These are phyloP conservation scores for Brotula barbata DNA, from an alignment of 2,797 vertebrate genomes.

Conservation along the genomic window DNA sequence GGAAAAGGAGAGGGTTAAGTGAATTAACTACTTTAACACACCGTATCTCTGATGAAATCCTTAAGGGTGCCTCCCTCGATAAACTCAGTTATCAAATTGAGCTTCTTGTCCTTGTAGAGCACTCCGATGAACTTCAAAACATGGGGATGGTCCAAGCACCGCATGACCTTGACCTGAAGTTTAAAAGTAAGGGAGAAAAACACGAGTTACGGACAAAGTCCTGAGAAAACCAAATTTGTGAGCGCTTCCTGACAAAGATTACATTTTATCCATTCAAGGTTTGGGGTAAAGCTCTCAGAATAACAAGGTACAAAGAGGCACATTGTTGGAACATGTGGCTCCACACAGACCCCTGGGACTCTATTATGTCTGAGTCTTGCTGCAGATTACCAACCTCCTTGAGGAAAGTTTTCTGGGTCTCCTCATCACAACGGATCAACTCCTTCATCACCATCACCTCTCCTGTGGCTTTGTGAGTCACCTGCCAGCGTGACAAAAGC, in stretches of 20 bases:
- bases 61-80: slow-evolving; percentile 94
- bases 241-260: neutral
- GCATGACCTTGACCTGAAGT: slow-evolving; percentile 94
- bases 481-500: slow-evolving; percentile 69
- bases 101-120: slow-evolving; percentile 93
- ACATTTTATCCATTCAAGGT: slow-evolving; percentile 11
- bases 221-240: no score
- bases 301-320: slow-evolving; percentile 42
- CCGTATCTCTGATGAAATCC: slow-evolving; percentile 89
- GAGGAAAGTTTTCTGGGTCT: slow-evolving; percentile 94
- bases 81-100: slow-evolving; percentile 92
- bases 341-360: slow-evolving; percentile 8
- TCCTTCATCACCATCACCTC: slow-evolving; percentile 99
- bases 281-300: slow-evolving; percentile 18
- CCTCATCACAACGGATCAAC: slow-evolving; percentile 92
- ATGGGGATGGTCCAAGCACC: slow-evolving; percentile 89
- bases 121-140: slow-evolving; percentile 94
- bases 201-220: neutral
- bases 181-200: slow-evolving; percentile 7
- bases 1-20: slow-evolving; percentile 4
- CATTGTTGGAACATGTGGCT: slow-evolving; percentile 22
- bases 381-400: slow-evolving; percentile 83
- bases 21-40: slow-evolving; percentile 68
- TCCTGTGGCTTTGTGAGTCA: slow-evolving; percentile 93
- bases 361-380: slow-evolving; percentile 22